Percentiles rank a stretch among this genome's conserved stretches.
Conservation (phyloP, 1,140 invertebrate species). For the Bombus consobrinus region DNA sequence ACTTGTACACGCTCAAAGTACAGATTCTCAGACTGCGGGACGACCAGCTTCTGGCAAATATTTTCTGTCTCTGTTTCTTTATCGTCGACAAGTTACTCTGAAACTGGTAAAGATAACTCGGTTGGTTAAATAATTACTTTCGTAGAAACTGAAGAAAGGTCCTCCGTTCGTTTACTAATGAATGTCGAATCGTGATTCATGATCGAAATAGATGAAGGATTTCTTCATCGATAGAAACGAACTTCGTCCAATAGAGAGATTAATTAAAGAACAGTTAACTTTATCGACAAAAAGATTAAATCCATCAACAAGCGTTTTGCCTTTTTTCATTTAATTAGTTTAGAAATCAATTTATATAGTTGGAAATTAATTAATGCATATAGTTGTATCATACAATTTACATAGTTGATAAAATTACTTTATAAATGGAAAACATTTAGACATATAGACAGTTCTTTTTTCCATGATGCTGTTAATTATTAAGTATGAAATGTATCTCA, state of each 20-base stretch:
- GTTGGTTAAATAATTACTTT: neutral
- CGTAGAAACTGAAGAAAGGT: neutral
- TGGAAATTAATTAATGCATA: too few relatives aligned
- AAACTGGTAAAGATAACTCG: neutral
- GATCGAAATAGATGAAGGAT: neutral
- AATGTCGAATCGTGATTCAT: neutral
- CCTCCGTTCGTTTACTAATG: neutral
- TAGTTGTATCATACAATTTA: too few relatives aligned
- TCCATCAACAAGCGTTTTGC: neutral
- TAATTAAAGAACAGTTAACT: neutral
- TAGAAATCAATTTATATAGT: too few relatives aligned
- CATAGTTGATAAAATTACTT: too few relatives aligned
- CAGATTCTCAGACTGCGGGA: conserved; percentile 18
- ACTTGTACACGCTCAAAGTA: conserved; percentile 10
- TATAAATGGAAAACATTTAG: too few relatives aligned
- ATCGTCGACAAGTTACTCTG: neutral
- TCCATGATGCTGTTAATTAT: too few relatives aligned
- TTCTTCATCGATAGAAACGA: neutral
- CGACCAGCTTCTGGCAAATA: neutral
- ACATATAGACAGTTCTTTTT: too few relatives aligned
- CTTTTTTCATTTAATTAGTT: too few relatives aligned
- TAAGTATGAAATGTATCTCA: too few relatives aligned
- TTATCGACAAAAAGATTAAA: too few relatives aligned
- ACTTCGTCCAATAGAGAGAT: neutral
- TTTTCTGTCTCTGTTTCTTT: neutral